Base-by-base conservation (phyloP, 2,888 invertebrate genomes). In the Meiosimyza decipiens region DNA sequence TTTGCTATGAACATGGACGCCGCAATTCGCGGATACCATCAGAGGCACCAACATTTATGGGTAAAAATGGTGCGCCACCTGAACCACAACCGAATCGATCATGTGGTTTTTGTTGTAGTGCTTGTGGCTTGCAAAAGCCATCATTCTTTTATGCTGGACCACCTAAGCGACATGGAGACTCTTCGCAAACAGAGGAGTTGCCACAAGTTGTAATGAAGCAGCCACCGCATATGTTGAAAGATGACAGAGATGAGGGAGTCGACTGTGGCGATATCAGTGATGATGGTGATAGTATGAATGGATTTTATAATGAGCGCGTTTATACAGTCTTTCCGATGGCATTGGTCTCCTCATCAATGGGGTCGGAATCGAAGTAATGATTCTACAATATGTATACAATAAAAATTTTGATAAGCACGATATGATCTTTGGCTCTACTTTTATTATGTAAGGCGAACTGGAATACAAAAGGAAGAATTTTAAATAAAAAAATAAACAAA, bases 231-330 rank as follows among this genome's bases (percentile, higher is more conserved):
- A 2, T 63, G 5, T 3, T 33, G 12, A 72, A 64, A 52, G 70
- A 62, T 16, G 77, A 78, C 7, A 74, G 66, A 33, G 77, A 78
- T 40, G 78, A 77, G 54, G 76, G 75, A 54, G 78, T 77, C 16
- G 76, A 77, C 6, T 77, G 76, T 63, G 75, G 71, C 62, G 78
- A 76, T 47, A 73, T 63, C 1, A 71, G 73, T 54, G 70, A 71
- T 62, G 69, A 68, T 60, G 72, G 11, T 51, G 73, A 54, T 50
- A 51, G 75, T 18, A 50, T 22, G 52, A 18, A 72, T 68, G 52
- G 63, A 6, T 63, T 65, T 57, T 73, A 74, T 33, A 72, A 66
- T 71, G 70, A 55, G 18, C 71, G 68, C 22, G 73, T 77, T 33
- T 75, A 74, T 52, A 75, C 76, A 50, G 76, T 77, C 49, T 77